A percentile compares a stretch with the other conserved stretches of the same genome.
Conservation (phyloP, 1,140 invertebrate species). For the Atta texana region DNA sequence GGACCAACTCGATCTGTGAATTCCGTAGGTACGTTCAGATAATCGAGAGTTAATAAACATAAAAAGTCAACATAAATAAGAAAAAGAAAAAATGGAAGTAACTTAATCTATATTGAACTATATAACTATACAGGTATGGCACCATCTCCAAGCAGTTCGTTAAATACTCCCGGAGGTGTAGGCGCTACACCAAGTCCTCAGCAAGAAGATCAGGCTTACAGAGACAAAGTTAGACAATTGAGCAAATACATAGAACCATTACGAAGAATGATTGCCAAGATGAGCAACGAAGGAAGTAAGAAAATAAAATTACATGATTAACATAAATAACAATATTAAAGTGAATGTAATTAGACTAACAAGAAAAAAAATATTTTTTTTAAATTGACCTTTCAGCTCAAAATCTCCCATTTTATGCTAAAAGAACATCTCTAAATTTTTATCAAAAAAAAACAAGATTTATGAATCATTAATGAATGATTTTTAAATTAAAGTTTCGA, state of each 20-base stretch:
- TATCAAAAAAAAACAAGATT: too few relatives aligned
- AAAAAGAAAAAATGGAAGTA: neutral
- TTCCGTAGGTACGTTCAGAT: conserved; percentile 79
- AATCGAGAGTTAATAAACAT: conserved; percentile 40
- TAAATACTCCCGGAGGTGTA: conserved; percentile 92
- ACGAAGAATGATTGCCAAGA: conserved; percentile 93
- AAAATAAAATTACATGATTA: conserved; percentile 19
- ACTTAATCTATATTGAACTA: conserved; percentile 56
- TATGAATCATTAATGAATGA: too few relatives aligned
- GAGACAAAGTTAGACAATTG: conserved; percentile 96
- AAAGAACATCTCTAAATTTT: too few relatives aligned
- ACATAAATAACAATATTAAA: neutral
- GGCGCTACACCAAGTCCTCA: conserved; percentile 90
- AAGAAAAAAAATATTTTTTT: too few relatives aligned
- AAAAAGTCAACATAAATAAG: neutral
- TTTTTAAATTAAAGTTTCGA: too few relatives aligned
- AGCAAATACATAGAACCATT: conserved; percentile 97
- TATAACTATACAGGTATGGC: conserved; percentile 87
- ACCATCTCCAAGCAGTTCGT: conserved; percentile 92
- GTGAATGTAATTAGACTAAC: neutral
- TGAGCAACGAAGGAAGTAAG: conserved; percentile 93
- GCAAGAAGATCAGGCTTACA: conserved; percentile 94
- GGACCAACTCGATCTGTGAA: conserved; percentile 85
- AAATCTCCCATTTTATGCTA: too few relatives aligned
- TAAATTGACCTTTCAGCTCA: too few relatives aligned